phyloP scores from a whole-genome alignment of 2,797 vertebrate genomes.

The Ataeniobius toweri region DNA sequence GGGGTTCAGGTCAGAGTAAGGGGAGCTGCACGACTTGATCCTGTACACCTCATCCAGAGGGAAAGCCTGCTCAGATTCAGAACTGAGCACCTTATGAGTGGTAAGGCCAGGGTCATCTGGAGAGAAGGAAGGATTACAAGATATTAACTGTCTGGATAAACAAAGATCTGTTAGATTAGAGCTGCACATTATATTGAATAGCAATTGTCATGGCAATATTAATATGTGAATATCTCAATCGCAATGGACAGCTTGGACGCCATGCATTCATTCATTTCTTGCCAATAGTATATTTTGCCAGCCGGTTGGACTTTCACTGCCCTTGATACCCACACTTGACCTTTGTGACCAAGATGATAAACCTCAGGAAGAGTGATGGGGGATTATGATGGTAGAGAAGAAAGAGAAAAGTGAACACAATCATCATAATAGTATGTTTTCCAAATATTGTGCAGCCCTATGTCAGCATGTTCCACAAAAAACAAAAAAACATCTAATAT shows the following conservation, averaged over 20 bases:
- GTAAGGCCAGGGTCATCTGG: constrained; percentile 91
- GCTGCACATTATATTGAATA: not conserved
- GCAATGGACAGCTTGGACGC: not conserved
- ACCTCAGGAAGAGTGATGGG: not conserved
- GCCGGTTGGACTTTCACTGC: not conserved
- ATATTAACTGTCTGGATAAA: not conserved
- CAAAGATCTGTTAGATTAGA: not conserved
- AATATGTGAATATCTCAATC: not conserved
- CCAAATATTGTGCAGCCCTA: not conserved
- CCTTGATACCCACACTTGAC: not conserved
- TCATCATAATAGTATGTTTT: not conserved
- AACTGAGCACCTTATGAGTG: constrained; percentile 88
- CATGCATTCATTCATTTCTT: not conserved
- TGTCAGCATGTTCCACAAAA: not conserved
- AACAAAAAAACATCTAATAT: not conserved
- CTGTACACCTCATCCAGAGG: constrained; percentile 87
- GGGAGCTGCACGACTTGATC: constrained; percentile 87
- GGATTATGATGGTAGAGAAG: not conserved
- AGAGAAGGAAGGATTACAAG: constrained; percentile 2
- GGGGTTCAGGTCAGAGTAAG: constrained; percentile 79
- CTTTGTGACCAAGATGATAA: not conserved
- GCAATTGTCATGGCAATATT: not conserved
- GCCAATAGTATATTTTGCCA: not conserved
- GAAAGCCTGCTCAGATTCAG: constrained; percentile 86
- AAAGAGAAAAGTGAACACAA: not conserved